These are phyloP conservation scores for Cynoglossus semilaevis DNA, from an alignment of 2,113 vertebrate genomes.

Conservation along the genomic window DNA sequence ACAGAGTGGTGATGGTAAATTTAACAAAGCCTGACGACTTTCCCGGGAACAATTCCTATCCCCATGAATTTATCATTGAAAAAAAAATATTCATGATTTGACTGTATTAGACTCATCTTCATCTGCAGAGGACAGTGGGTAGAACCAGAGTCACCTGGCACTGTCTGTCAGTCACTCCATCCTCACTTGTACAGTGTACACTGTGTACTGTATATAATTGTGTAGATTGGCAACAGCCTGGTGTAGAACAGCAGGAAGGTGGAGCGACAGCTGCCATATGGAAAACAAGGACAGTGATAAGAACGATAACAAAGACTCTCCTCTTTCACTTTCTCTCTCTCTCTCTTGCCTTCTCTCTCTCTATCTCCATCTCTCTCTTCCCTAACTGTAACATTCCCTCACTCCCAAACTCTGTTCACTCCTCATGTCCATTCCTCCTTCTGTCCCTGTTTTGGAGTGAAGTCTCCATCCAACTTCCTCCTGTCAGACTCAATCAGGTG, in stretches of 20 bases:
- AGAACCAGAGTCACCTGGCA: slow-evolving; percentile 33
- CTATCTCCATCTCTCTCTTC: too few relatives aligned
- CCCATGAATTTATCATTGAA: slow-evolving; percentile 28
- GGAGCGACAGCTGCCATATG: slow-evolving; percentile 37
- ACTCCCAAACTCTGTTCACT: slow-evolving; percentile 32
- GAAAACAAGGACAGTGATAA: slow-evolving; percentile 59
- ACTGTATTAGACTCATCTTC: slow-evolving; percentile 33
- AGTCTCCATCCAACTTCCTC: slow-evolving; percentile 39
- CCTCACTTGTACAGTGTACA: slow-evolving; percentile 33
- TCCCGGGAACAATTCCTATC: slow-evolving; percentile 36
- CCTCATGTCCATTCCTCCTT: slow-evolving; percentile 43
- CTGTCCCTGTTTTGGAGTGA: slow-evolving; percentile 36
- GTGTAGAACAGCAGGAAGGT: neutral
- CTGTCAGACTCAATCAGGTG: slow-evolving; percentile 38
- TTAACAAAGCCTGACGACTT: slow-evolving; percentile 38
- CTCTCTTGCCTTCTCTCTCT: too few relatives aligned
- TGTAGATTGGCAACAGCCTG: neutral
- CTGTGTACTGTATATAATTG: slow-evolving; percentile 12
- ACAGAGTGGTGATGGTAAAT: slow-evolving; percentile 15
- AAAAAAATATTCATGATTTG: slow-evolving; percentile 47
- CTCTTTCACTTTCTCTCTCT: too few relatives aligned
- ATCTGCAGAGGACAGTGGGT: slow-evolving; percentile 15
- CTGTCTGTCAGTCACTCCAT: slow-evolving; percentile 19
- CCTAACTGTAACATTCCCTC: too few relatives aligned
- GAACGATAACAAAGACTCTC: slow-evolving; percentile 56